Evolutionary conservation across 2,797 vertebrate species (phyloP), one percentile per base, ranked within the genome.

Genomic region (Stomatorhinus walkeri): DNA sequence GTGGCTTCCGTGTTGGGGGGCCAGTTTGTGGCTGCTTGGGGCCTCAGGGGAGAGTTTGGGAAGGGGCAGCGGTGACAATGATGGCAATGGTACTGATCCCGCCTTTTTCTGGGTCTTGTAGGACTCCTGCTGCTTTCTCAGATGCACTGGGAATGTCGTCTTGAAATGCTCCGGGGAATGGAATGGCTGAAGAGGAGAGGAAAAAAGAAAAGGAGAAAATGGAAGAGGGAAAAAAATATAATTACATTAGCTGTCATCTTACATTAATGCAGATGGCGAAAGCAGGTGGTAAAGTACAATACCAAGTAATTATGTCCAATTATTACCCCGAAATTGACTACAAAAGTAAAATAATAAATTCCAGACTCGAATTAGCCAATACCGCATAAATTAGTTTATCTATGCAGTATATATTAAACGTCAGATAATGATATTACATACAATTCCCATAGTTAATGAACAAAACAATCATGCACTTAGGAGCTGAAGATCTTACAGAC

Each of bases 151-250:
- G 93, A 97, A 96, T 91, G 94, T 92, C 92, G 94, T 95, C 92
- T 97, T 97, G 91, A 94, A 95, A 64, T 96, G 94, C 93, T 97
- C 96, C 95, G 96, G 94, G 92, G 94, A 93, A 95, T 94, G 94
- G 48, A 94, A 87, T 48, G 91, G 88, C 93, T 94, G 72, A 89
- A 92, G 48, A 19, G 19, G n/a, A 89, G 90, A 91, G 90, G 91
- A 51, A 56, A 54, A 76, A 90, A 91, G 87, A 88, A 51, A 90
- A 89, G 61, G 89, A 48, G 5, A 87, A 36, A 87, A 90, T 90
- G 89, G 49, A 91, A 89, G 46, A 48, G 6, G 51, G 6, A 88
- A 48, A 88, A 91, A 90, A 52, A 91, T 91, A 88, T 90, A 93
- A 94, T 94, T 93, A 93, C 90, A 93, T 91, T 89, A 92, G 90